A percentile compares a stretch with the other conserved stretches of the same genome.
Conservation (phyloP, 2,797 vertebrate species). For the Tapera naevia region DNA sequence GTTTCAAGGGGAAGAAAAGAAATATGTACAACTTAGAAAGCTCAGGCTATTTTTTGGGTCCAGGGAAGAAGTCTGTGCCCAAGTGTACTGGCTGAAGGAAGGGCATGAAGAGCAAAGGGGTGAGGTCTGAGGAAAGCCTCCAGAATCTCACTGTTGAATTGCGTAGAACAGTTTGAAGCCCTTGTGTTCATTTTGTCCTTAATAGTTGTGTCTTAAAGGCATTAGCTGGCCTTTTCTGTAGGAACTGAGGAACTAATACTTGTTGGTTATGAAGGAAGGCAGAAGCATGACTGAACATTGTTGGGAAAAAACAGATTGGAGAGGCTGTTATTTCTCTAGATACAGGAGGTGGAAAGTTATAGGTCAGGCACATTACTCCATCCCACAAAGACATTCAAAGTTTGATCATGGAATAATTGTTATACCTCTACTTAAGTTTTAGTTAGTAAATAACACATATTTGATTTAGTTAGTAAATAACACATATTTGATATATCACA, state of each 20-base stretch:
- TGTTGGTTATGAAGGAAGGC: neutral
- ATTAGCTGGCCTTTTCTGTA: neutral
- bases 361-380: neutral
- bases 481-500: accelerated
- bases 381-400: neutral
- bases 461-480: neutral
- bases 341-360: neutral
- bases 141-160: neutral
- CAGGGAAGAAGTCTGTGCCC: neutral
- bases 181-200: neutral
- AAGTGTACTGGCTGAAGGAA: neutral
- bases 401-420: neutral
- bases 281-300: neutral
- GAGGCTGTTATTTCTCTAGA: neutral
- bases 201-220: neutral
- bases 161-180: neutral
- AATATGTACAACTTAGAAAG: neutral
- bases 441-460: neutral
- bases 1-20: accelerated
- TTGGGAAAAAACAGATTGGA: neutral
- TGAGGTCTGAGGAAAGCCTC: neutral
- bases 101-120: neutral
- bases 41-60: neutral
- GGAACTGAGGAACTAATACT: neutral
- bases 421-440: neutral